A percentile compares a stretch with the other conserved stretches of the same genome.
Evolutionary conservation across 2,888 invertebrate species (phyloP).

Genomic region (Sinodicranocentrus sp.): DNA sequence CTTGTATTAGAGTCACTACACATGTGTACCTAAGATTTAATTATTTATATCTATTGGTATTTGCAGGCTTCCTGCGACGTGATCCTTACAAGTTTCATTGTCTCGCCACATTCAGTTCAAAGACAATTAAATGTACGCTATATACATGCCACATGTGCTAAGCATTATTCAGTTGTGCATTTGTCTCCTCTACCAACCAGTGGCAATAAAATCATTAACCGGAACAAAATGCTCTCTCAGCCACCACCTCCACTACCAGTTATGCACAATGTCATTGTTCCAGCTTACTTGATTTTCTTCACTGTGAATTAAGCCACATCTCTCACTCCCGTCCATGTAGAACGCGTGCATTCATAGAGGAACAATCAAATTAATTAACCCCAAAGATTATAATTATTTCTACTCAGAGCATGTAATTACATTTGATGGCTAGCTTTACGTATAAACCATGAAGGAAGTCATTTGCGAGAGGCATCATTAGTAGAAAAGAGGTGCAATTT

Average conservation of each 20-base stretch:
- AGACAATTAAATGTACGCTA: no score
- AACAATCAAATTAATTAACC: constrained; percentile 74
- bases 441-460: constrained; percentile 59
- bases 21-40: no score
- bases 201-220: constrained; percentile 65
- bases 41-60: no score
- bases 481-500: constrained; percentile 62
- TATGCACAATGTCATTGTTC: constrained; percentile 21
- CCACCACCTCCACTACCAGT: constrained; percentile 19
- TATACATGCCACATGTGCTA: neutral
- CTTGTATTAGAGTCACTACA: no score
- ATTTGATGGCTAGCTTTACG: constrained; percentile 60
- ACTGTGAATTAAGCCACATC: constrained; percentile 52
- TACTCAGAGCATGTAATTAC: constrained; percentile 72
- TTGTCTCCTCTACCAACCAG: constrained; percentile 51
- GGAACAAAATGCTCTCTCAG: constrained; percentile 62
- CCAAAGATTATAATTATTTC: constrained; percentile 73
- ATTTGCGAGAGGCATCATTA: constrained; percentile 61
- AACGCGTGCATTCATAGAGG: constrained; percentile 59
- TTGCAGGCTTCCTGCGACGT: no score
- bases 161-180: neutral
- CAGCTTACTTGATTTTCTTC: constrained; percentile 41
- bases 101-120: no score
- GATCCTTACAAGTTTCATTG: no score
- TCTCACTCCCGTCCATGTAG: constrained; percentile 33